Base-by-base conservation (phyloP, 2,113 vertebrate species). In the Eurypyga helias region DNA sequence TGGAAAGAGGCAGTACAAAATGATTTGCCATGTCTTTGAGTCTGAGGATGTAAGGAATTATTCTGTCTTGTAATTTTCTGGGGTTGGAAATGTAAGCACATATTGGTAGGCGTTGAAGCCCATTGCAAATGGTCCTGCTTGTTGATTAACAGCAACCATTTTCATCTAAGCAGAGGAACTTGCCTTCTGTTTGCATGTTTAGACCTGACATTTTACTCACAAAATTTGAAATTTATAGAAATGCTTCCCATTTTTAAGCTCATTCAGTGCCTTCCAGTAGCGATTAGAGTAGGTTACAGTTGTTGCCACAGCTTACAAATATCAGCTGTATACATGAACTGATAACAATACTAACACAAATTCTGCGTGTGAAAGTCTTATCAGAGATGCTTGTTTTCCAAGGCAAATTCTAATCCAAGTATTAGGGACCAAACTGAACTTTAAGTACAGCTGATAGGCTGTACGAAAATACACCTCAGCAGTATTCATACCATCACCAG, bases 21-120 rank as follows among this genome's bases (percentile, higher is more conserved):
- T 99, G 99, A 99, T 99, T 97, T 99, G 99, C 96, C 99, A 99
- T 16, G 99, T 99, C 76, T 99, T 99, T 94, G 99, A 99, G 96
- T 99, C 99, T 58, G 99, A 99, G 93, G 99, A 99, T 58, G 99
- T 99, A 98, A 99, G 99, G 77, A 90, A 96, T 83, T 90, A 73
- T 41, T 78, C 62, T 88, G 55, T 91, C 52, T 93, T 81, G 26
- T 95, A 20, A 78, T 87, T 91, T 92, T 89, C 23, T 89, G 58
- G 33, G 16, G 7, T 19, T 80, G 31, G 49, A 61, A 87, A 54
- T 57, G 21, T 72, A 52, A 67, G 38, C 65, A 18, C 4, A 7
- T 86, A 82, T 89, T 54, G 10, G 20, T 29, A 61, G 34, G 14
- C 41, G 55, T 62, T 64, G 6, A 70, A 94, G 25, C 69, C 54